These are phyloP conservation scores for Cephalopholis sonnerati DNA, from an alignment of 2,113 vertebrate genomes.

Conservation along the genomic window DNA sequence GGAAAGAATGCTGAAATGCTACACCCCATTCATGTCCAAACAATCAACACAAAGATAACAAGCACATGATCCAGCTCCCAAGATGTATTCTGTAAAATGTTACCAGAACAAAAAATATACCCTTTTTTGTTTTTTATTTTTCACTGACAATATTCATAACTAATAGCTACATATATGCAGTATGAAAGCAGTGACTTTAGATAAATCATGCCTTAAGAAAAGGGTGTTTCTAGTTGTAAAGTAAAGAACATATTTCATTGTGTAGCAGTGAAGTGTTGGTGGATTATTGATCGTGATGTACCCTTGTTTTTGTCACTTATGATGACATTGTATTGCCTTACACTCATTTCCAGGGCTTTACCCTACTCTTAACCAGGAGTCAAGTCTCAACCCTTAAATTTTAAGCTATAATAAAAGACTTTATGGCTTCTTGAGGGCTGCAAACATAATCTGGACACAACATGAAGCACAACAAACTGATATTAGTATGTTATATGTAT, in stretches of 20 bases:
- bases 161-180: neutral
- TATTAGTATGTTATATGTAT: too few species aligned
- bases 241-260: neutral
- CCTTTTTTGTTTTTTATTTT: too few species aligned
- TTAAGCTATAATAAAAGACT: too few species aligned
- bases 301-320: too few species aligned
- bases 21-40: slow-evolving; percentile 14
- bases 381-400: neutral
- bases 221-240: neutral
- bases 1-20: slow-evolving; percentile 69
- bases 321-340: neutral
- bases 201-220: neutral
- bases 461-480: too few species aligned
- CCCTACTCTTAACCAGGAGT: neutral
- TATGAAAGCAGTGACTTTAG: neutral
- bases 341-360: neutral
- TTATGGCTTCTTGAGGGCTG: too few species aligned
- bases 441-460: too few species aligned
- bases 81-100: neutral
- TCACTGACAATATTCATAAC: neutral
- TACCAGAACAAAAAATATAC: neutral
- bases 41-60: slow-evolving; percentile 25
- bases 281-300: neutral
- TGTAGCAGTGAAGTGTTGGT: too few species aligned
- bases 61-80: neutral